phyloP scores from a whole-genome alignment of 2,888 invertebrate species.

The Tryphoninae sp. region DNA sequence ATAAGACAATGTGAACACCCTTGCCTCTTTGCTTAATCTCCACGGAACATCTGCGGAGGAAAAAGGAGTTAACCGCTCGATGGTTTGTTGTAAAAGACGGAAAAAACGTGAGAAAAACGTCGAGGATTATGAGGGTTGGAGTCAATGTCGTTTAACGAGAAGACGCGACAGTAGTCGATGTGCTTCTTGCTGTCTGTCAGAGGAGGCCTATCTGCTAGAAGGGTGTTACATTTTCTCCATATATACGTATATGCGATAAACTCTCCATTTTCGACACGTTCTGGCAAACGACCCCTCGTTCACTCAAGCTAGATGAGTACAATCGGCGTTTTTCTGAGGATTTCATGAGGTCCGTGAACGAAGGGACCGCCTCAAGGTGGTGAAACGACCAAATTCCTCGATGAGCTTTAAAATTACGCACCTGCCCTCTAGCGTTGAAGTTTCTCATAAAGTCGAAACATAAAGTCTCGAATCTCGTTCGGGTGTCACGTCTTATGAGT shows the following conservation, averaged over 20 bases:
- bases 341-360: constrained; percentile 36
- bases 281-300: constrained; percentile 43
- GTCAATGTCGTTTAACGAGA: constrained; percentile 52
- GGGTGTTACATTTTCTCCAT: neutral
- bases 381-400: constrained; percentile 11
- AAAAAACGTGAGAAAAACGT: constrained; percentile 12
- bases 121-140: constrained; percentile 50
- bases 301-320: constrained; percentile 43
- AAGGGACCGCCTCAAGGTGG: neutral
- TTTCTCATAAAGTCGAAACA: constrained; percentile 34
- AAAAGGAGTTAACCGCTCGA: neutral
- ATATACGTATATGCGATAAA: constrained; percentile 31
- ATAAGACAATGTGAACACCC: neutral
- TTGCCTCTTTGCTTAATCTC: neutral
- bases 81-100: neutral
- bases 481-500: neutral
- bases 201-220: constrained; percentile 1
- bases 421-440: neutral
- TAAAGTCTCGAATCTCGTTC: constrained; percentile 31
- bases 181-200: constrained; percentile 14
- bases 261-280: constrained; percentile 36
- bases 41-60: neutral
- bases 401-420: constrained; percentile 24
- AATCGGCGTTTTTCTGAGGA: constrained; percentile 37
- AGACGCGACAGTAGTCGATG: constrained; percentile 26